Base-by-base conservation (phyloP, 2,113 vertebrate genomes). In the Caranx ignobilis region DNA sequence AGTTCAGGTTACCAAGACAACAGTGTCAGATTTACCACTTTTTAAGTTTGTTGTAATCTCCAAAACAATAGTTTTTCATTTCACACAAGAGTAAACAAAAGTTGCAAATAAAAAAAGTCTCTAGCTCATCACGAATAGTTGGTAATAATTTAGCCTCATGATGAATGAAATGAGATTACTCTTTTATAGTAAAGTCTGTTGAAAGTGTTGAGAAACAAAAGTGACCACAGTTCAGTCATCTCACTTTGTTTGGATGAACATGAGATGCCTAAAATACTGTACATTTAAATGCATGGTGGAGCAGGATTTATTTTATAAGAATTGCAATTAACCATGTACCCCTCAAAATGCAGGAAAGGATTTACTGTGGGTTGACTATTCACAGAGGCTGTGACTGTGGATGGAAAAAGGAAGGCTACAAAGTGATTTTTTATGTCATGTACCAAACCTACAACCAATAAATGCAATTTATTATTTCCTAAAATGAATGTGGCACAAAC, bases 401-500 rank as follows among this genome's bases (percentile, higher is more conserved):
- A 68, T 48, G 71, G 54, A 55, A 62, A 71, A 57, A 13, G 4
- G 19, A 75, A 63, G 48, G 11, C 3, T 60, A 67, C 56, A 55
- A 56, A 81, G 50, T 37, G 16, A 54, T 57, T 26, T 19, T 63
- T 62, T 57, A 62, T 66, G 63, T 79, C 68, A 65, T 4, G 62
- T 56, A 39, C 39, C 21, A 47, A 66, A 71, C 47, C 21, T 47
- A 11, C 63, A 77, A 70, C 75, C 31, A 63, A 43, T 57, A 54
- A 79, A 79, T 59, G 32, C 31, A 81, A 87, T 86, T 77, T 82
- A 86, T 83, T 72, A 66, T 73, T 80, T 73, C 52, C 56, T 47
- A 78, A 79, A 89, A 55, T 50, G 60, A 86, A 72, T 50, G 78
- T 83, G 87, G 68, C 83, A 86, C 65, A 84, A 75, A 64, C 78